Evolutionary conservation across 2,888 invertebrate species (phyloP).

Genomic region (Phalangium opilio): DNA sequence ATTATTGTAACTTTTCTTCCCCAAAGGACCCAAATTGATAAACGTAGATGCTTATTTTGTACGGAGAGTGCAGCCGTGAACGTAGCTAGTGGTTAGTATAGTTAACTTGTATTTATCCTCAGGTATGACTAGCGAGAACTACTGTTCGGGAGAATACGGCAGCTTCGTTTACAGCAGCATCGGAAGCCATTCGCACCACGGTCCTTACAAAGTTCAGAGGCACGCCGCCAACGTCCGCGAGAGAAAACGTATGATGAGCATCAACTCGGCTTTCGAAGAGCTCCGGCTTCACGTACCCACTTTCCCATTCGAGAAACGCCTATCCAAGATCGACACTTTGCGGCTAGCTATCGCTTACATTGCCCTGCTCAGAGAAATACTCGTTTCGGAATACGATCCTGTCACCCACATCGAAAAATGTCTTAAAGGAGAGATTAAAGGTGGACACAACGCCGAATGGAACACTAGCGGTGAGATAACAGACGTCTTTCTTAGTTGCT

Average conservation of each 20-base stretch:
- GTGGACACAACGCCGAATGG: slow-evolving; percentile 71
- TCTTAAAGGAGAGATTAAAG: slow-evolving; percentile 72
- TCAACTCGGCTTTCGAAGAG: slow-evolving; percentile 89
- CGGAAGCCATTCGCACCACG: neutral
- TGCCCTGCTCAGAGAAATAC: slow-evolving; percentile 72
- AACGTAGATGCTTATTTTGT: no score
- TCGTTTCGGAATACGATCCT: slow-evolving; percentile 77
- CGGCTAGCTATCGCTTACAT: slow-evolving; percentile 95
- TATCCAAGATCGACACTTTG: slow-evolving; percentile 96
- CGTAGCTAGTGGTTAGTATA: no score
- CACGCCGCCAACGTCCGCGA: slow-evolving; percentile 93
- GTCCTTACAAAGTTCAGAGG: slow-evolving; percentile 72
- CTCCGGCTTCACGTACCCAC: slow-evolving; percentile 94
- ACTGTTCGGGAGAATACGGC: no score
- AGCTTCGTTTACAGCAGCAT: no score
- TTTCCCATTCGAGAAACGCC: slow-evolving; percentile 93
- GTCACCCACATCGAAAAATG: slow-evolving; percentile 85
- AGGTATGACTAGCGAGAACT: no score
- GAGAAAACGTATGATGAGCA: slow-evolving; percentile 81
- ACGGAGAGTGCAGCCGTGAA: no score
- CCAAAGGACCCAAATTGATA: no score
- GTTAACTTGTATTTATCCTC: no score
- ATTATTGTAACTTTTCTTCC: no score
- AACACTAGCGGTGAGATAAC: slow-evolving; percentile 88
- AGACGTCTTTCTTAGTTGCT: no score